Evolutionary conservation across 2,113 vertebrate species (phyloP), one percentile per base, ranked within the genome.

Genomic region (Phoxinus phoxinus): DNA sequence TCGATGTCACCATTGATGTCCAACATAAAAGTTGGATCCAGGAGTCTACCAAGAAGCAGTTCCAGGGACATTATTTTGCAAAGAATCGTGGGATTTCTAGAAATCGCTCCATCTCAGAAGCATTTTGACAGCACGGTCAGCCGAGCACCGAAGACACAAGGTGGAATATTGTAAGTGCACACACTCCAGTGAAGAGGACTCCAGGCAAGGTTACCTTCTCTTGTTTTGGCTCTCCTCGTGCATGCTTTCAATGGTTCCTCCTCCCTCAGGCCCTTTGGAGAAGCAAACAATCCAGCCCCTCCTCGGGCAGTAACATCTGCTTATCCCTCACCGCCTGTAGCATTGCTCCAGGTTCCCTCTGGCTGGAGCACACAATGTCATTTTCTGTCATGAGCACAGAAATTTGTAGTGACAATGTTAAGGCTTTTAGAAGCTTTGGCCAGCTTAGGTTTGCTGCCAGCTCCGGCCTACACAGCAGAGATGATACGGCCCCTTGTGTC

Each of bases 351-450:
- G 93, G 94, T 93, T 91, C 91, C 95, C 93, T 89, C 91, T 93
- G 94, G 94, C 93, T 93, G 90, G 88, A 80, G 90, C 91, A 93
- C 93, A 93, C 94, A 94, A 94, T 95, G 93, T 95, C 93, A 95
- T 94, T 94, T 89, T 93, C 94, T 94, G 93, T 94, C 94, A 94
- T 87, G 90, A 93, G 94, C 93, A 93, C 91, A 92, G 89, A 94
- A 94, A 95, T 95, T 91, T 94, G 93, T 93, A 94, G 91, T 94
- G 94, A 94, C 94, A 95, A 93, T 93, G 91, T 86, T 92, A 88
- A 86, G 87, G 87, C 86, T 90, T 93, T 91, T 92, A 90, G 83
- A 88, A 90, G 88, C 81, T 90, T 92, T 94, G 89, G 84, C 87
- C 90, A 92, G 90, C 85, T 85, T 88, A 90, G 80, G 58, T 81